Conservation (phyloP, 2,888 invertebrate genomes). For the Ametastegia equiseti region DNA sequence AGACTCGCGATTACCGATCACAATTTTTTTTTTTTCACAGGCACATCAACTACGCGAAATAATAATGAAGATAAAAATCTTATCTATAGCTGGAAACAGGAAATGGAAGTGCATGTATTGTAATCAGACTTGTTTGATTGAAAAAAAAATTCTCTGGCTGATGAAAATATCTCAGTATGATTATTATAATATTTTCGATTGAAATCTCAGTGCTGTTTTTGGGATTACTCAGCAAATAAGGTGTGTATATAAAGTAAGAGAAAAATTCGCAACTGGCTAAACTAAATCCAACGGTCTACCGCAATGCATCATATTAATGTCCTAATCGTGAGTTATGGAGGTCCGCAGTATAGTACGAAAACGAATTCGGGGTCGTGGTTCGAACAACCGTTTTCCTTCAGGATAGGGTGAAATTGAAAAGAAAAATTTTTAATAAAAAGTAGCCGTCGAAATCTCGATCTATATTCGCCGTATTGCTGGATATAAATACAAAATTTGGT, state of each 20-base stretch:
- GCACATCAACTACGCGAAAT: neutral
- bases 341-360: conserved; percentile 16
- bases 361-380: neutral
- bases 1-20: neutral
- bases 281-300: conserved; percentile 14
- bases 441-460: neutral
- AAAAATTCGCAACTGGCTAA: neutral
- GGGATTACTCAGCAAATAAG: neutral
- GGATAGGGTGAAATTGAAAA: conserved; percentile 8
- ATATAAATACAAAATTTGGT: neutral
- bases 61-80: neutral
- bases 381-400: conserved; percentile 18
- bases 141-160: too few relatives aligned
- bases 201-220: neutral
- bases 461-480: neutral
- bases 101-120: too few relatives aligned
- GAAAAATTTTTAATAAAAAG: too few relatives aligned
- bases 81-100: too few relatives aligned
- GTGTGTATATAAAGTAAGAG: too few relatives aligned
- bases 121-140: too few relatives aligned
- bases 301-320: conserved; percentile 30
- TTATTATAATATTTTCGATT: neutral
- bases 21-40: too few relatives aligned
- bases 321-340: conserved; percentile 27
- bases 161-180: too few relatives aligned